Evolutionary conservation across 1,140 invertebrate genomes (phyloP).

Genomic region (Drosophila littoralis): DNA sequence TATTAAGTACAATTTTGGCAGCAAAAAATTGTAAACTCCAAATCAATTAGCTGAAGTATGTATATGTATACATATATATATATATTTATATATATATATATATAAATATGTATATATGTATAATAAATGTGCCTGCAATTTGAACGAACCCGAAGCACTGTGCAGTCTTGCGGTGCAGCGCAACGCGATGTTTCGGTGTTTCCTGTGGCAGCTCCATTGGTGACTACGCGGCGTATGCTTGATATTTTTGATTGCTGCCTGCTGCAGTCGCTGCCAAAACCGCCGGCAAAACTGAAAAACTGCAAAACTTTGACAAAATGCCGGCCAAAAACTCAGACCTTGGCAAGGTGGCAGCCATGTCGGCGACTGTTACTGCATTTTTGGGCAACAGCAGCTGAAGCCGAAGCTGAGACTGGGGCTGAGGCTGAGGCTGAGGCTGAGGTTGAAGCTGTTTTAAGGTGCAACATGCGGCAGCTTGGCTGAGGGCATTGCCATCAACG

Average conservation of each 20-base stretch:
- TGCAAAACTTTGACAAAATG: conserved; percentile 33
- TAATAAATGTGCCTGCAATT: not conserved
- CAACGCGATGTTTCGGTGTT: conserved; percentile 1
- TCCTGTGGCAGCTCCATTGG: conserved; percentile 1
- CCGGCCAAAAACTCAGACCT: conserved; percentile 12
- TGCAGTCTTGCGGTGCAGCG: not conserved
- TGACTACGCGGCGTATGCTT: conserved; percentile 28
- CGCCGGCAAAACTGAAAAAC: not conserved
- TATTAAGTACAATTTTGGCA: too few species aligned
- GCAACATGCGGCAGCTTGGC: conserved; percentile 28
- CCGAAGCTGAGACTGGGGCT: not conserved
- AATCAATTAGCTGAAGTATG: too few species aligned
- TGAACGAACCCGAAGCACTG: not conserved
- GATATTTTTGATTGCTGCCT: conserved; percentile 26
- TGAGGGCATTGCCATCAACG: conserved; percentile 26
- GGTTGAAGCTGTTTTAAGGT: conserved; percentile 9
- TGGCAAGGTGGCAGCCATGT: not conserved
- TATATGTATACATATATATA: too few species aligned
- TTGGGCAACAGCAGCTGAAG: not conserved
- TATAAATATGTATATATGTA: too few species aligned
- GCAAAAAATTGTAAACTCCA: too few species aligned
- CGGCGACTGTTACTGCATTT: not conserved
- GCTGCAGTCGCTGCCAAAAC: conserved; percentile 9
- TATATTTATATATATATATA: too few species aligned
- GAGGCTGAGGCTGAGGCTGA: not conserved